Percentiles rank a stretch among this genome's conserved stretches.
Conservation (phyloP, 2,113 vertebrate species). For the Platysternon megacephalum region DNA sequence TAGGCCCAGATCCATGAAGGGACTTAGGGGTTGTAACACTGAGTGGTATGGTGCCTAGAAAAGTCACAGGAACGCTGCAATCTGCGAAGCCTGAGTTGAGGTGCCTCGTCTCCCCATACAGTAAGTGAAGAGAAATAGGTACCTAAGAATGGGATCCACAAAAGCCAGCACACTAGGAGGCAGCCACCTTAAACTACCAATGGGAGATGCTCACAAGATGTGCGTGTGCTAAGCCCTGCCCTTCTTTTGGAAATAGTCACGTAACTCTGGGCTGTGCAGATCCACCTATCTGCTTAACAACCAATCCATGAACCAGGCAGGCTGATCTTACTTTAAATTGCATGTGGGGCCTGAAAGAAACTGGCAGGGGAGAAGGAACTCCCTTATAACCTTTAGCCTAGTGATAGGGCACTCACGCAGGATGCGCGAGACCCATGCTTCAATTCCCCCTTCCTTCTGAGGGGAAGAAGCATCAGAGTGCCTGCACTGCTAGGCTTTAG, state of each 20-base stretch:
- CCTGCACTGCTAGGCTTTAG: too few relatives aligned
- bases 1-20: background rate
- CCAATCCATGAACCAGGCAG: too few relatives aligned
- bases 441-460: background rate
- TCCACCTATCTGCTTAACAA: too few relatives aligned
- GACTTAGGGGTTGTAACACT: background rate
- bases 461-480: background rate
- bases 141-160: background rate
- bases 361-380: too few relatives aligned
- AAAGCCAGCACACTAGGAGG: background rate
- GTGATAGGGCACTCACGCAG: too few relatives aligned
- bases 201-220: too few relatives aligned
- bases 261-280: too few relatives aligned
- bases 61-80: background rate
- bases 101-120: background rate
- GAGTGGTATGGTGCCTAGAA: background rate
- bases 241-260: too few relatives aligned
- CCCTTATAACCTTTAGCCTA: background rate
- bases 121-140: background rate
- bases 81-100: background rate
- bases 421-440: background rate
- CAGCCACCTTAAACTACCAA: background rate
- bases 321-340: too few relatives aligned
- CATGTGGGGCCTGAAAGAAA: too few relatives aligned
- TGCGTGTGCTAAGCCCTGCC: too few relatives aligned